Evolutionary conservation across 2,113 vertebrate genomes (phyloP).

Genomic region (Nanger granti): DNA sequence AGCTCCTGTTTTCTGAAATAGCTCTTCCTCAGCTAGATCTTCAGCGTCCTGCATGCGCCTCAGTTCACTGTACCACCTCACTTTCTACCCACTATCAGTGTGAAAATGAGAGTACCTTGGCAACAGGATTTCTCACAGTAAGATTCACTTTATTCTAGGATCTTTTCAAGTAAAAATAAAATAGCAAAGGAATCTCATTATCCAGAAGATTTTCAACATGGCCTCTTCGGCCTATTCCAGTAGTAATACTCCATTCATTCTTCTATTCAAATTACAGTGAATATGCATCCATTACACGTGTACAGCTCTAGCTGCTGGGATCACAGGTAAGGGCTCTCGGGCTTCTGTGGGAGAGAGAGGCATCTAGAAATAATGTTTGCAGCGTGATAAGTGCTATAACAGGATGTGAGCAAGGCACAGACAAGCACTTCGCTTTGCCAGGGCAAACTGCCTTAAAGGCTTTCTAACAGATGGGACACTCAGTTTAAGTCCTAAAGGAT

Average conservation of each 20-base stretch:
- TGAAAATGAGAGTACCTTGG: not conserved
- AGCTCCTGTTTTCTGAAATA: not conserved
- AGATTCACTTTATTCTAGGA: not conserved
- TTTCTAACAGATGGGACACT: not conserved
- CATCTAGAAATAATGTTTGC: not conserved
- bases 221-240: not conserved
- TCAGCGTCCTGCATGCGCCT: not conserved
- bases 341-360: not conserved
- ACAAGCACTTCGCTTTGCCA: not conserved
- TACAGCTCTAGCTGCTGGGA: not conserved
- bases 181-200: slow-evolving; percentile 36
- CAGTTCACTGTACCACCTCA: not conserved
- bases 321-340: not conserved
- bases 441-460: not conserved
- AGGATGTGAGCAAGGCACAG: not conserved
- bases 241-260: not conserved
- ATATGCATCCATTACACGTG: not conserved
- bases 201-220: slow-evolving; percentile 30
- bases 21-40: not conserved
- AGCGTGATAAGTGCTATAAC: not conserved
- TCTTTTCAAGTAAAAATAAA: slow-evolving; percentile 39
- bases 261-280: not conserved
- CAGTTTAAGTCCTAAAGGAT: not conserved
- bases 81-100: slow-evolving; percentile 1
- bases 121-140: slow-evolving; percentile 37